Evolutionary conservation across 2,797 vertebrate genomes (phyloP), one percentile per base, ranked within the genome.

Genomic region (Caiman crocodilus): DNA sequence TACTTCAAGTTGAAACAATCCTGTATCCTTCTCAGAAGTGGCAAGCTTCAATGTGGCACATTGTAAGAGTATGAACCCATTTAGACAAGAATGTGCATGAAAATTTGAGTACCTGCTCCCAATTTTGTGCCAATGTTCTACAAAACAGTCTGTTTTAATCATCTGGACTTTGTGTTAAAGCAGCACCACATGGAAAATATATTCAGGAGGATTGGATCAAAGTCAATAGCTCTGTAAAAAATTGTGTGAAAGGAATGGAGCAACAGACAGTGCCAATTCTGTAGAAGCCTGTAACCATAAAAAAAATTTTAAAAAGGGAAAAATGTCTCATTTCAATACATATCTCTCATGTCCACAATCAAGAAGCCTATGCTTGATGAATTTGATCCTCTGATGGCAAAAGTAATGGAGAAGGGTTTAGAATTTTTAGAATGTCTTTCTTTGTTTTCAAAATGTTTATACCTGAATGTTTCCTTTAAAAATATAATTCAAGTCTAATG

Each of bases 81-180:
- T 28, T 64, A 42, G 16, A 17, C 65, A 64, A 64, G n/a, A 87
- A 69, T 25, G 2, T 20, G 9, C 11, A 10, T 87, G 61, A 76
- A 35, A 86, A 87, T 81, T 3, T 92, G 81, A 77, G 86, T 67
- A 67, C 56, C 77, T 84, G 7, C 65, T 42, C 55, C 50, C 90
- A 85, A 91, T 94, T 82, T 88, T 91, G 16, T 93, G 79, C 83
- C 13, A 21, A 21, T 80, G 82, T 93, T 87, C 65, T 91, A 55
- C 42, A 32, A 14, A 28, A 81, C 88, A 87, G 57, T 87, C 83
- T 85, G 28, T 82, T 60, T 81, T 94, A 77, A 58, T 90, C 30
- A 26, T 74, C 21, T 60, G 79, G 67, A 30, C 76, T 75, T 61
- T n/a, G 21, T 83, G 85, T 42, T 87, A 77, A 28, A 75, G 83